phyloP scores from a whole-genome alignment of 2,113 vertebrate genomes.

The Corythornis cristatus region DNA sequence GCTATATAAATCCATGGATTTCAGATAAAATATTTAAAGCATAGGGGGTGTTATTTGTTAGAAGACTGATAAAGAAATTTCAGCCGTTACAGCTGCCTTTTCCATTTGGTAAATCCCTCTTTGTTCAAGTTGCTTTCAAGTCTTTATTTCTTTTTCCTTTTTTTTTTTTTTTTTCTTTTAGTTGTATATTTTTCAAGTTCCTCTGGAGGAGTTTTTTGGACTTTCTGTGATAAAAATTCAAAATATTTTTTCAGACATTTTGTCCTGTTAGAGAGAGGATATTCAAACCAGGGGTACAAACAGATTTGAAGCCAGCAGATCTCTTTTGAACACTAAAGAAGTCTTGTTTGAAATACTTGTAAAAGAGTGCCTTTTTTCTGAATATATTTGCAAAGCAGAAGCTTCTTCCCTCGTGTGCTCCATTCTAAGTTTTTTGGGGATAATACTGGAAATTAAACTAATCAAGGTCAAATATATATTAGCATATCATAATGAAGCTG shows the following conservation, averaged over 20 bases:
- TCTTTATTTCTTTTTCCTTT: constrained; percentile 17
- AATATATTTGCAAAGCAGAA: constrained; percentile 14
- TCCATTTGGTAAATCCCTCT: constrained; percentile 62
- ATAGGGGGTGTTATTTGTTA: constrained; percentile 79
- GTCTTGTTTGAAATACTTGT: constrained; percentile 23
- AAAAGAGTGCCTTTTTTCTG: not conserved
- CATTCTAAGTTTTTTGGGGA: not conserved
- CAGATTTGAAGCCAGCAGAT: constrained; percentile 18
- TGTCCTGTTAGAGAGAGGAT: constrained; percentile 56
- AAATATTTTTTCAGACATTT: constrained; percentile 62
- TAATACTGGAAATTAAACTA: not conserved
- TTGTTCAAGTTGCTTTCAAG: constrained; percentile 62
- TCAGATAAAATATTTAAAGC: constrained; percentile 84
- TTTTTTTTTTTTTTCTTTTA: constrained; percentile 3
- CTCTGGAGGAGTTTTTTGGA: constrained; percentile 41
- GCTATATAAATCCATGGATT: constrained; percentile 80
- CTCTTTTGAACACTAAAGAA: constrained; percentile 7
- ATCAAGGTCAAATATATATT: constrained; percentile 6
- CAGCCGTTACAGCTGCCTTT: constrained; percentile 59
- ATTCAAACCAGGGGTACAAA: constrained; percentile 46
- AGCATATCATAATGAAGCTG: not conserved
- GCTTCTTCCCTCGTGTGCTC: not conserved
- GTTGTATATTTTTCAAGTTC: constrained; percentile 55
- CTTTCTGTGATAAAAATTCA: constrained; percentile 49
- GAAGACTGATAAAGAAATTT: constrained; percentile 75